phyloP scores from a whole-genome alignment of 2,888 invertebrate species.

The Scotopteryx bipunctaria region DNA sequence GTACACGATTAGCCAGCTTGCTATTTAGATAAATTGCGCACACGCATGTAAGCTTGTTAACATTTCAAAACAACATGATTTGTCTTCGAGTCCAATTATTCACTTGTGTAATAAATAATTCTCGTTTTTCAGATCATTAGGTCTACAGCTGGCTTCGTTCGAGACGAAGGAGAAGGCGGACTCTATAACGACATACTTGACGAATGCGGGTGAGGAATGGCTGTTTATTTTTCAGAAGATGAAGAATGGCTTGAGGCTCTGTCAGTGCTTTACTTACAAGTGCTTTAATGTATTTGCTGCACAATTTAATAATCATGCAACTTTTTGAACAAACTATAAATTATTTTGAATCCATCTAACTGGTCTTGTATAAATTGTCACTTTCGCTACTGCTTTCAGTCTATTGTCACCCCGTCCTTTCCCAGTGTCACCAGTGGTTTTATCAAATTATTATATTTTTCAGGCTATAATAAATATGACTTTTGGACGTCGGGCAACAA shows the following conservation, averaged over 20 bases:
- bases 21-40: constrained; percentile 62
- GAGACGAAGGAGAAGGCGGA: constrained; percentile 94
- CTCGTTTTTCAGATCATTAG: constrained; percentile 85
- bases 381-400: no score
- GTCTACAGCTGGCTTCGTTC: constrained; percentile 92
- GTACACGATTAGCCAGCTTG: constrained; percentile 64
- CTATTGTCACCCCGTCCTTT: no score
- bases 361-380: no score
- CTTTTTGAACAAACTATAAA: no score
- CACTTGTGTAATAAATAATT: constrained; percentile 23
- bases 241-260: constrained; percentile 13
- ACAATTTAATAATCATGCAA: background rate
- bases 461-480: constrained; percentile 90
- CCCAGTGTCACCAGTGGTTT: no score
- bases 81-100: constrained; percentile 14
- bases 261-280: no score
- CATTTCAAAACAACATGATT: constrained; percentile 26
- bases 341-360: no score
- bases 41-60: constrained; percentile 24
- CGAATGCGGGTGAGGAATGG: constrained; percentile 86
- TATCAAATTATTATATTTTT: constrained; percentile 15
- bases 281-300: constrained; percentile 7
- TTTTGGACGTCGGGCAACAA: constrained; percentile 96
- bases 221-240: constrained; percentile 20
- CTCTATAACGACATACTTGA: constrained; percentile 91